phyloP scores from a whole-genome alignment of 2,797 vertebrate genomes.

The Eidolon dupreanum region DNA sequence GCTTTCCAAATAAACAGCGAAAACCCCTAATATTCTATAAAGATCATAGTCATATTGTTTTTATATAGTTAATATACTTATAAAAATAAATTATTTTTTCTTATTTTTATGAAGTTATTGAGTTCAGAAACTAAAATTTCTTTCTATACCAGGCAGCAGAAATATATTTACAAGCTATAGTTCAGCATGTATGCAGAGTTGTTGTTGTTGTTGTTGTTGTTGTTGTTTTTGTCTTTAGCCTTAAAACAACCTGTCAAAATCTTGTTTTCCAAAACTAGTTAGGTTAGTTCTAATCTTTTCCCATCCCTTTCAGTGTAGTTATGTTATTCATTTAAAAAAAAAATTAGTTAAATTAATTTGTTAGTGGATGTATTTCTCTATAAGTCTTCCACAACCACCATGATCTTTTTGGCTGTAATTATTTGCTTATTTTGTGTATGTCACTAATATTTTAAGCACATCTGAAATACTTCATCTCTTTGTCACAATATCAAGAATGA shows the following conservation, averaged over 20 bases:
- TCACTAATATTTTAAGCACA: slow-evolving; percentile 27
- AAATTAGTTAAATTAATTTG: neutral
- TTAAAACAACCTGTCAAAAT: neutral
- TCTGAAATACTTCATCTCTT: slow-evolving; percentile 36
- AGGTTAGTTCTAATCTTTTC: neutral
- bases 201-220: neutral
- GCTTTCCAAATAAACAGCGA: neutral
- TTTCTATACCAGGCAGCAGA: neutral
- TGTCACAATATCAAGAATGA: slow-evolving; percentile 33
- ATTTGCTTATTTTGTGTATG: neutral
- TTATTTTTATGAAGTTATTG: neutral
- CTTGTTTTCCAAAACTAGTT: neutral
- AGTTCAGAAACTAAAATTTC: neutral
- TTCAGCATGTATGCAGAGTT: neutral
- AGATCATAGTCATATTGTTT: neutral
- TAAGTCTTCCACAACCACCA: neutral
- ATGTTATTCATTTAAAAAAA: neutral
- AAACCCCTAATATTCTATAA: neutral
- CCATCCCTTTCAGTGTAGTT: neutral
- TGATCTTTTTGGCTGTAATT: neutral
- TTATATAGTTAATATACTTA: neutral
- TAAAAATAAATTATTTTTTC: neutral
- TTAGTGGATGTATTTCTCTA: neutral
- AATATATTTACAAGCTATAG: neutral
- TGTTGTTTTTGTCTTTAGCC: neutral